Percentiles rank a stretch among this genome's conserved stretches.
These are phyloP conservation scores for Mus caroli DNA, from an alignment of 2,797 vertebrate genomes.

Conservation along the genomic window DNA sequence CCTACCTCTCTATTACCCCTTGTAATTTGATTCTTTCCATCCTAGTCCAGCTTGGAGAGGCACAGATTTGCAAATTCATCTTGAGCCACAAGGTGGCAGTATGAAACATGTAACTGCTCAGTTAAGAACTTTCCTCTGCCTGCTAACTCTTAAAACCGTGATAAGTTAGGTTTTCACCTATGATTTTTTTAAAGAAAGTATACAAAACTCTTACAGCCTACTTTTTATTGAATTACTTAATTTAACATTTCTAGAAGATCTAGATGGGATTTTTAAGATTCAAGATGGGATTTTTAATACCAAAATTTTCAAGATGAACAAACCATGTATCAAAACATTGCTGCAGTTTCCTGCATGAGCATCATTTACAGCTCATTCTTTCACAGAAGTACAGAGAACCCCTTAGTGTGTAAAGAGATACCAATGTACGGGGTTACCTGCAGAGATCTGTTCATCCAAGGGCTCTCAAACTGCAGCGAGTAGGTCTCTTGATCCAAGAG, in stretches of 20 bases:
- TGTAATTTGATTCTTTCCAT: background rate
- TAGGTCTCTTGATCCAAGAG: conserved; percentile 88
- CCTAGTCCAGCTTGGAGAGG: background rate
- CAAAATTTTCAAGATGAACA: conserved; percentile 37
- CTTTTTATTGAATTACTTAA: conserved; percentile 4
- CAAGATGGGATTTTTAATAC: conserved; percentile 45
- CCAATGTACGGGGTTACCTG: conserved; percentile 81
- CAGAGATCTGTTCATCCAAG: conserved; percentile 75
- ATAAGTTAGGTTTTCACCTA: background rate
- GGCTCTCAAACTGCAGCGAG: conserved; percentile 77
- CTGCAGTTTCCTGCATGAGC: background rate
- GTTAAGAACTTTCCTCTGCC: conserved; percentile 8
- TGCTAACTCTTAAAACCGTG: background rate
- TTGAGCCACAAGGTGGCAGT: conserved; percentile 82
- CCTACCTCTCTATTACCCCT: background rate
- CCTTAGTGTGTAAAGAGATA: background rate
- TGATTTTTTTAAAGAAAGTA: background rate
- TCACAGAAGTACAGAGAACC: background rate
- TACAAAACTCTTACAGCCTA: background rate
- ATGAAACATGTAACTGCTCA: conserved; percentile 44
- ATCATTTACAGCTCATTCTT: background rate
- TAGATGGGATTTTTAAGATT: conserved; percentile 22
- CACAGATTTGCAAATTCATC: conserved; percentile 36
- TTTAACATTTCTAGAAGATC: conserved; percentile 43
- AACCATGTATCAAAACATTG: background rate